Evolutionary conservation across 2,797 vertebrate genomes (phyloP).

Genomic region (Gymnodraco acuticeps): DNA sequence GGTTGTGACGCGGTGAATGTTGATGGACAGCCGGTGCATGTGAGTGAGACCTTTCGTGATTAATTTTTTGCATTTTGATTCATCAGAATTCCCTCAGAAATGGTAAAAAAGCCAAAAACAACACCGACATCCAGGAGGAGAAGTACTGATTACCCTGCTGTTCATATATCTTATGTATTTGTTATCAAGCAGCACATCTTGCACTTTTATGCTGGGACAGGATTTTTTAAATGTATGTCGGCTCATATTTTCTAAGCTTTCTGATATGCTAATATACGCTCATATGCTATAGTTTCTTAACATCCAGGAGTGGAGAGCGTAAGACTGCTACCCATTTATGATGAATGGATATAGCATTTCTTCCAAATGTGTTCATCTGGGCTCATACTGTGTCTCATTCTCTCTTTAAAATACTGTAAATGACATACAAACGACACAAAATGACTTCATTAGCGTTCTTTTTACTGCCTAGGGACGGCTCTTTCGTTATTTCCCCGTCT

Average conservation of each 20-base stretch:
- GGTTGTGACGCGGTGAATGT: constrained; percentile 44
- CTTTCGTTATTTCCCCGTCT: constrained; percentile 10
- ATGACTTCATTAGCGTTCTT: constrained; percentile 3
- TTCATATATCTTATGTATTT: too few relatives aligned
- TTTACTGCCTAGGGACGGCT: neutral
- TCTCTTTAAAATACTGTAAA: neutral
- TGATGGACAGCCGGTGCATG: constrained; percentile 65
- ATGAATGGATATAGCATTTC: constrained; percentile 8
- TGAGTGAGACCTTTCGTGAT: constrained; percentile 33
- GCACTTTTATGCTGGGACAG: too few relatives aligned
- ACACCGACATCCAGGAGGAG: neutral
- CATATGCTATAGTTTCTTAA: too few relatives aligned
- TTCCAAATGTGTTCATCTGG: neutral
- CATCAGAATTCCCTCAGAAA: constrained; percentile 21
- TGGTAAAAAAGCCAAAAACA: constrained; percentile 7
- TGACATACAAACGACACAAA: neutral
- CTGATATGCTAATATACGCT: too few relatives aligned
- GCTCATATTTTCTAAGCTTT: too few relatives aligned
- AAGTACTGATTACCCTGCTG: neutral
- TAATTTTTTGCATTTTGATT: constrained; percentile 47
- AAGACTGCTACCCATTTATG: neutral
- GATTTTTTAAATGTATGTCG: too few relatives aligned
- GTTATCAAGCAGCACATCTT: too few relatives aligned
- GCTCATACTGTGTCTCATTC: neutral
- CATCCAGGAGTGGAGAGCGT: too few relatives aligned